These are phyloP conservation scores for Sisor rabdophorus DNA, from an alignment of 2,113 vertebrate genomes.

Conservation along the genomic window DNA sequence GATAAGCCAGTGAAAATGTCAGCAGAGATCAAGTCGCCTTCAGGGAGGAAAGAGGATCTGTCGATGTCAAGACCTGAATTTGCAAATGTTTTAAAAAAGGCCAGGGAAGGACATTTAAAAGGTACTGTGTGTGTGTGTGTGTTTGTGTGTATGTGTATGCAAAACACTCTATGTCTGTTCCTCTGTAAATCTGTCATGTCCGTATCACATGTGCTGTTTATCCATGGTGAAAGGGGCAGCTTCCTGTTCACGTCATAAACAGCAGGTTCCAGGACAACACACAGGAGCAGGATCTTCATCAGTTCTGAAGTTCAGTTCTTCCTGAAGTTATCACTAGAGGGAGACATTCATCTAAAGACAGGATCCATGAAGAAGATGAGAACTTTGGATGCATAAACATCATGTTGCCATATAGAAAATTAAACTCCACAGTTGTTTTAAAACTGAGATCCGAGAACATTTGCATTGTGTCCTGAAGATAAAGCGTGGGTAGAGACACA, in stretches of 20 bases:
- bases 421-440: background rate
- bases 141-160: too few relatives aligned
- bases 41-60: constrained; percentile 30
- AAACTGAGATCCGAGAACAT: background rate
- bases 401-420: background rate
- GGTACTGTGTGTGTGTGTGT: background rate
- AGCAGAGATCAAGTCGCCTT: constrained; percentile 53
- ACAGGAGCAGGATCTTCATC: background rate
- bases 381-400: constrained; percentile 19
- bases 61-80: constrained; percentile 23
- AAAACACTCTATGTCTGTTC: background rate
- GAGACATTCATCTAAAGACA: constrained; percentile 66
- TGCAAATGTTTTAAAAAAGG: constrained; percentile 10
- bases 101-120: constrained; percentile 1
- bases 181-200: constrained; percentile 13
- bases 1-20: constrained; percentile 55
- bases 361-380: background rate
- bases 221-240: constrained; percentile 4
- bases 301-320: constrained; percentile 39
- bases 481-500: background rate
- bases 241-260: background rate
- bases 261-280: background rate
- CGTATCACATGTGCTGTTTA: constrained; percentile 15
- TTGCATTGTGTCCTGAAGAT: too few relatives aligned
- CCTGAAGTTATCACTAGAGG: constrained; percentile 64